A percentile compares a stretch with the other conserved stretches of the same genome.
Evolutionary conservation across 37 sponge, comb jelly and placozoan genomes (phyloP).

Genomic region (Beroe forskalii): DNA sequence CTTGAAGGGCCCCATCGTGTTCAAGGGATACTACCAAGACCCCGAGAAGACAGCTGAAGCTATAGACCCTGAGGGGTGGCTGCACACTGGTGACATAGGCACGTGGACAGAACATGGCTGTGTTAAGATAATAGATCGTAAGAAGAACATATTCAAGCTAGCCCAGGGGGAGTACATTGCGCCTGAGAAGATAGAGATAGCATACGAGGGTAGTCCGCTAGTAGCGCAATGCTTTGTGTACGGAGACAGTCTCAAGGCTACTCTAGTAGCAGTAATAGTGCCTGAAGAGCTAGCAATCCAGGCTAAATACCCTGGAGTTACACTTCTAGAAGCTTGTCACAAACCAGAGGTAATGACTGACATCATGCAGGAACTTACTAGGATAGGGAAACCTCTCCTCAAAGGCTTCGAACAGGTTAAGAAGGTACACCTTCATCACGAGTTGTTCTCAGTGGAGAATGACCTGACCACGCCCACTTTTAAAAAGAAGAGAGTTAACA

Average conservation of each 20-base stretch:
- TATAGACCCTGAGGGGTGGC: constrained; percentile 92
- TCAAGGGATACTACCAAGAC: constrained; percentile 86
- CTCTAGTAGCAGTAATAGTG: constrained; percentile 72
- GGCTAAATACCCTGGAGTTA: constrained; percentile 66
- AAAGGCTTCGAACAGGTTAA: constrained; percentile 71
- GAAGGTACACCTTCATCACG: constrained; percentile 72
- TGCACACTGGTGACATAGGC: constrained; percentile 96
- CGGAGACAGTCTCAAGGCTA: constrained; percentile 86
- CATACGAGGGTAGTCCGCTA: constrained; percentile 70
- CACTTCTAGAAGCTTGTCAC: constrained; percentile 77
- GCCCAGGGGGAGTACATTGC: constrained; percentile 98
- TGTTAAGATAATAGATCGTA: constrained; percentile 92
- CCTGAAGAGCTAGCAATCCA: constrained; percentile 83
- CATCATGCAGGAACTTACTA: constrained; percentile 15
- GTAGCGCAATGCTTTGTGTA: constrained; percentile 85
- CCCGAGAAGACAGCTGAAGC: constrained; percentile 85
- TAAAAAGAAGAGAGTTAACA: constrained; percentile 78
- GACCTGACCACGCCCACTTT: constrained; percentile 90
- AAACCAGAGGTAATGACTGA: constrained; percentile 69
- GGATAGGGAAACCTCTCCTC: constrained; percentile 25
- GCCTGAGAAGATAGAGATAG: constrained; percentile 96
- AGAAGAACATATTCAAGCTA: constrained; percentile 96
- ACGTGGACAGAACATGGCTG: constrained; percentile 89
- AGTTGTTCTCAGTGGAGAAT: constrained; percentile 87
- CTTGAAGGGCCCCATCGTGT: constrained; percentile 83